Evolutionary conservation across 1,140 invertebrate genomes (phyloP).

Genomic region (Venustaconcha ellipsiformis): DNA sequence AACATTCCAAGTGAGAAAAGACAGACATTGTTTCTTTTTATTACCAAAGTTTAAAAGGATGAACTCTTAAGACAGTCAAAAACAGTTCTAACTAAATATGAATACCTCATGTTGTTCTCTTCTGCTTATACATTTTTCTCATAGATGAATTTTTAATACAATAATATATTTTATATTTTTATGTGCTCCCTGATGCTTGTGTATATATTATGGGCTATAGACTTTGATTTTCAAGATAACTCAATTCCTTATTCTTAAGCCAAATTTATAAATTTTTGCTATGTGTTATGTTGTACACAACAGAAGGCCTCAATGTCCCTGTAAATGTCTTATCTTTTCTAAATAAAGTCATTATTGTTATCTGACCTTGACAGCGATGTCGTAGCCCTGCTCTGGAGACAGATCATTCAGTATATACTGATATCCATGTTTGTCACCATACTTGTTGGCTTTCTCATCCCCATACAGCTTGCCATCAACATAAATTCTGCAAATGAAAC

Average conservation of each 20-base stretch:
- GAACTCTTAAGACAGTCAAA: too few species aligned
- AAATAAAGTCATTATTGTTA: not conserved
- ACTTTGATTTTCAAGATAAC: not conserved
- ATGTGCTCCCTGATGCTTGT: not conserved
- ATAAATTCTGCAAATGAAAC: conserved; percentile 56
- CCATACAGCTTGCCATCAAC: conserved; percentile 65
- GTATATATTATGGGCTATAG: not conserved
- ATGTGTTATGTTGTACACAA: not conserved
- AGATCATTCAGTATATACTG: conserved; percentile 67
- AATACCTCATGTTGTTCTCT: not conserved
- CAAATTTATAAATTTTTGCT: not conserved
- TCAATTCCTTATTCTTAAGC: not conserved
- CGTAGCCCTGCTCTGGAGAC: conserved; percentile 62
- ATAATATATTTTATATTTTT: not conserved
- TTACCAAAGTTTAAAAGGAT: too few species aligned
- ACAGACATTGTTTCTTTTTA: not conserved
- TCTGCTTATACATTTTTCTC: too few species aligned
- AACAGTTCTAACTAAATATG: not conserved
- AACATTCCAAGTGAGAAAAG: not conserved
- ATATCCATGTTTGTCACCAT: conserved; percentile 63
- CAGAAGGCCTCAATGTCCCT: not conserved
- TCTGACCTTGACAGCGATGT: conserved; percentile 63
- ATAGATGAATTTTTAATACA: too few species aligned
- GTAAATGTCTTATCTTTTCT: not conserved
- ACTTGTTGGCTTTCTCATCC: conserved; percentile 59